Evolutionary conservation across 2,113 vertebrate species (phyloP), one percentile per base, ranked within the genome.

Genomic region (Cavia porcellus): DNA sequence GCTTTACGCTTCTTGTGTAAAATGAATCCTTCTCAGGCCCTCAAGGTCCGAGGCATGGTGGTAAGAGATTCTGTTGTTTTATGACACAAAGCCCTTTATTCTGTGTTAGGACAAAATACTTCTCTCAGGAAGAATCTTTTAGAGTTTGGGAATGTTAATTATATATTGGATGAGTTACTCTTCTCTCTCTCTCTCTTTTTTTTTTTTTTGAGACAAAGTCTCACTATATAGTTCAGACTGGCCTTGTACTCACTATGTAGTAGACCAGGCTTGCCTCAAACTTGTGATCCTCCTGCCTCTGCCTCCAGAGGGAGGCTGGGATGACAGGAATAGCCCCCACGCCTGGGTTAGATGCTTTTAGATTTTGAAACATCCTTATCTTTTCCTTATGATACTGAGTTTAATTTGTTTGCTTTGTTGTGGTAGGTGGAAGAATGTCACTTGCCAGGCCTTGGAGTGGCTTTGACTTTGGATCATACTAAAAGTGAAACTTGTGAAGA

Each of bases 41-140:
- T 99, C 25, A 99, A 99, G 98, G 99, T 99, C 92, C 99, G 99
- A 93, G 99, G 99, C 89, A 99, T 99, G 99, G 99, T 99, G 99
- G 99, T 99, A 96, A 99, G 99, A 94, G 42, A 92, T 64, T 38
- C 64, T 88, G 1, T 13, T 92, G 93, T 90, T 96, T 90, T 75
- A 22, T 86, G 38, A 94, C 52, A 82, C 57, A 62, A 28, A 94
- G 47, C 24, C 3, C 61, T 86, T 85, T 89, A 22, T 61, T 42
- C 79, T 80, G 17, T 80, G 35, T 79, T 74, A 95, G 20, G 52
- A 92, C 38, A 32, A 90, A 50, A 38, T 92, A 68, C 66, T 93
- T 77, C 90, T 86, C 32, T 64, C 1, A 74, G 85, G 75, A 19
- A 93, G 72, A 87, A n/a, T 88, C 17, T 68, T 86, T 6, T 30